Evolutionary conservation across 2,888 invertebrate genomes (phyloP), one percentile per base, ranked within the genome.

Genomic region (Ichneumoninae sp.): DNA sequence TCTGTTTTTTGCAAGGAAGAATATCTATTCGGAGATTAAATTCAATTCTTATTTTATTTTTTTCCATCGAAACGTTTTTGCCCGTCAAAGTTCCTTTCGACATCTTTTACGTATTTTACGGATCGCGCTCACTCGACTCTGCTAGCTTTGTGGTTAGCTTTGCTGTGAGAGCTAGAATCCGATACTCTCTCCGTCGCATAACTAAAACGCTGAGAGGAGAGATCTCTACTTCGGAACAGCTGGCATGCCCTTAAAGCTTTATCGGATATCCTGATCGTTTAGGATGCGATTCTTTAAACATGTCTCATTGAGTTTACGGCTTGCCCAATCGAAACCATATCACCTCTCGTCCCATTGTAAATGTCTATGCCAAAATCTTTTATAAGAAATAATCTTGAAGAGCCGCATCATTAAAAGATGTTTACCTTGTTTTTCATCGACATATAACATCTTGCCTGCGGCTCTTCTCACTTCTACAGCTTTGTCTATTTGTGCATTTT

Each of bases 11-110:
- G 26, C 40, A 22, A n/a, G n/a, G 26, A 7, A 22, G 30, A 5
- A 50, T 47, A 40, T 69, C 68, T 47, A 69, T 69, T 47, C 47
- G 68, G 47, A 19, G 68, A 69, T 69, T 47, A 47, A 69, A 6
- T 47, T 19, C 66, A 66, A 40, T 65, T 40, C 5, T 62, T 66
- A 16, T 33, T 13, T 16, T 22, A 5, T 40, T 22, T 47, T 22
- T 69, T 69, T 19, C 47, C n/a, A 44, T 69, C 50, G 68, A 8
- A 47, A 26, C n/a, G 68, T 26, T 50, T 26, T 66, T 3, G 40
- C 22, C 36, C 47, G 22, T 69, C 47, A 47, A 69, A 69, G 60
- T 60, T 26, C 30, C 60, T 30, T 30, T 30, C 16, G 16, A 40
- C 68, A 47, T 68, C 47, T 68, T 68, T 69, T 22, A 22, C 50